These are phyloP conservation scores for Pitta sordida DNA, from an alignment of 2,113 vertebrate species.

Conservation along the genomic window DNA sequence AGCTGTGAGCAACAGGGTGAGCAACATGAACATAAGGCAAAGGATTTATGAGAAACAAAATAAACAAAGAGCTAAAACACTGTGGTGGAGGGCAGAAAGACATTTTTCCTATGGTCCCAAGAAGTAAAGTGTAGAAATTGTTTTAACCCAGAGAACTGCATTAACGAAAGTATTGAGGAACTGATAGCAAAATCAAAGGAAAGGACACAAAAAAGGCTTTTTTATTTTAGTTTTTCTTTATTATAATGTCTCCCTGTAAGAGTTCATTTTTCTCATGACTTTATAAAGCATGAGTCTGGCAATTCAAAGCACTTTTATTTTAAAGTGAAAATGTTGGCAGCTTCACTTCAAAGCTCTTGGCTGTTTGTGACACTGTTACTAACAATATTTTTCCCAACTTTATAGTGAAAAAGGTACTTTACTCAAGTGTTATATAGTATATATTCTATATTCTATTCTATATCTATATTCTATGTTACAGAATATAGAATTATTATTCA, in stretches of 20 bases:
- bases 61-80: background rate
- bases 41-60: background rate
- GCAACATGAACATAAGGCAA: rapidly evolving
- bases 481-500: background rate
- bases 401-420: background rate
- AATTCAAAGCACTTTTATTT: background rate
- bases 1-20: background rate
- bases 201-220: background rate
- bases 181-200: background rate
- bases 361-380: background rate
- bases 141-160: background rate
- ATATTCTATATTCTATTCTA: too few relatives aligned
- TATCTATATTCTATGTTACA: too few relatives aligned
- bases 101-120: background rate
- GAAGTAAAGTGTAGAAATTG: background rate
- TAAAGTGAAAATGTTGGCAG: background rate
- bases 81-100: background rate
- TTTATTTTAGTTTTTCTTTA: background rate
- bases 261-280: background rate
- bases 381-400: background rate
- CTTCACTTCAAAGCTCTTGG: background rate
- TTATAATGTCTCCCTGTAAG: background rate
- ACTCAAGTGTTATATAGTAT: background rate
- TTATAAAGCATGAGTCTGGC: background rate
- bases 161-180: background rate